phyloP scores from a whole-genome alignment of 2,888 invertebrate genomes.

The Watsonalla binaria region DNA sequence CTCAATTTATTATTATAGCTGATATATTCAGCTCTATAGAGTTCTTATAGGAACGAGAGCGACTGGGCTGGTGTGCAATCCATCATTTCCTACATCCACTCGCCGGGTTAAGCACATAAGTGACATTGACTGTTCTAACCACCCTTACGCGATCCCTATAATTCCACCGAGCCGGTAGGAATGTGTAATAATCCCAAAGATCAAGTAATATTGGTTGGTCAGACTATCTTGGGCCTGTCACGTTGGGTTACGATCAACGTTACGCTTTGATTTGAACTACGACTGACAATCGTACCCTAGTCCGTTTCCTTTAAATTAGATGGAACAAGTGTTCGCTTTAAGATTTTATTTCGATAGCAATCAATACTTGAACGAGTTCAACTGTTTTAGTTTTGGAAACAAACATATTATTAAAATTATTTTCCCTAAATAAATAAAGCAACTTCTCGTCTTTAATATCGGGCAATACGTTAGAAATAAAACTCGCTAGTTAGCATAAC shows the following conservation, averaged over 20 bases:
- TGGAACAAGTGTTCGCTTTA: slow-evolving; percentile 9
- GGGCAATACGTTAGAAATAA: too few species aligned
- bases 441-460: too few species aligned
- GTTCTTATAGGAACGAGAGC: slow-evolving; percentile 52
- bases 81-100: slow-evolving; percentile 77
- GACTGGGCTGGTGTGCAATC: slow-evolving; percentile 64
- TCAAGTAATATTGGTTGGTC: slow-evolving; percentile 43
- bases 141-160: slow-evolving; percentile 38
- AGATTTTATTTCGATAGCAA: not conserved
- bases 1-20: not conserved
- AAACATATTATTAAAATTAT: too few species aligned
- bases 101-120: slow-evolving; percentile 78
- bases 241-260: slow-evolving; percentile 58
- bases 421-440: too few species aligned
- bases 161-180: slow-evolving; percentile 20
- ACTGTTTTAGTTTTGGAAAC: too few species aligned
- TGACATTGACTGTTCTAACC: slow-evolving; percentile 72
- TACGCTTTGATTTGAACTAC: slow-evolving; percentile 61
- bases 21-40: slow-evolving; percentile 43
- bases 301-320: slow-evolving; percentile 19
- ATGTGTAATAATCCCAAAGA: slow-evolving; percentile 27
- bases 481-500: too few species aligned
- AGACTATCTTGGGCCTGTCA: slow-evolving; percentile 55
- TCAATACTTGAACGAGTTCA: too few species aligned
- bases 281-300: slow-evolving; percentile 43